Conservation (phyloP, 2,888 invertebrate species). For the Trileptium ribeirensis region DNA sequence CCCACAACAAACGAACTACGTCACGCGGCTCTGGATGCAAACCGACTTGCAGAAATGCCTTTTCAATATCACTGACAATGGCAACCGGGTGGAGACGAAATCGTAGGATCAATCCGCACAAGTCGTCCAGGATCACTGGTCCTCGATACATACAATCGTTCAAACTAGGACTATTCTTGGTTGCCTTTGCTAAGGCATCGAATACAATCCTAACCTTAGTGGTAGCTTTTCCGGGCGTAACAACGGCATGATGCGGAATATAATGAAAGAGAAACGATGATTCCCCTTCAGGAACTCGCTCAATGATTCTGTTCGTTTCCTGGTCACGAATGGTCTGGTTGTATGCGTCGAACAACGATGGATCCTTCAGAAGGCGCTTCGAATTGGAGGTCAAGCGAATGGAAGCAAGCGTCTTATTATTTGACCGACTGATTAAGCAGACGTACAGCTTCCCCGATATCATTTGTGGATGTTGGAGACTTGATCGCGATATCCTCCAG, state of each 20-base stretch:
- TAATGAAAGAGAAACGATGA: conserved; percentile 23
- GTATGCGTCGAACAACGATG: conserved; percentile 19
- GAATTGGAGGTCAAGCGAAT: not conserved
- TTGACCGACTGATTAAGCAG: not conserved
- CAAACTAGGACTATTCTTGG: conserved; percentile 2
- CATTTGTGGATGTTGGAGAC: not conserved
- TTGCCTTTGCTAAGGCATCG: conserved; percentile 18
- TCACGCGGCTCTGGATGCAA: conserved; percentile 24
- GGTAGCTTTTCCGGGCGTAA: conserved; percentile 24
- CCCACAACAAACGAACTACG: conserved; percentile 31
- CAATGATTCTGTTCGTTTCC: conserved; percentile 21
- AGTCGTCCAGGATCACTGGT: conserved; percentile 28
- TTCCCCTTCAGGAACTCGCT: conserved; percentile 5
- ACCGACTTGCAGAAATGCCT: conserved; percentile 18
- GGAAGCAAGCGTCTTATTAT: not conserved
- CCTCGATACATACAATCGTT: conserved; percentile 32
- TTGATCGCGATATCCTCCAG: not conserved
- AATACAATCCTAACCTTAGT: conserved; percentile 40
- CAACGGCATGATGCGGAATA: conserved; percentile 33
- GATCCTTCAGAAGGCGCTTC: not conserved
- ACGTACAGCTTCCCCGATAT: not conserved
- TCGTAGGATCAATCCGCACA: conserved; percentile 25
- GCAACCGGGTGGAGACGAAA: not conserved
- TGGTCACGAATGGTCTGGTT: conserved; percentile 20
- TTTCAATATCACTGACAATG: conserved; percentile 23